Evolutionary conservation across 1,140 invertebrate species (phyloP).

Genomic region (Ladona fulva): DNA sequence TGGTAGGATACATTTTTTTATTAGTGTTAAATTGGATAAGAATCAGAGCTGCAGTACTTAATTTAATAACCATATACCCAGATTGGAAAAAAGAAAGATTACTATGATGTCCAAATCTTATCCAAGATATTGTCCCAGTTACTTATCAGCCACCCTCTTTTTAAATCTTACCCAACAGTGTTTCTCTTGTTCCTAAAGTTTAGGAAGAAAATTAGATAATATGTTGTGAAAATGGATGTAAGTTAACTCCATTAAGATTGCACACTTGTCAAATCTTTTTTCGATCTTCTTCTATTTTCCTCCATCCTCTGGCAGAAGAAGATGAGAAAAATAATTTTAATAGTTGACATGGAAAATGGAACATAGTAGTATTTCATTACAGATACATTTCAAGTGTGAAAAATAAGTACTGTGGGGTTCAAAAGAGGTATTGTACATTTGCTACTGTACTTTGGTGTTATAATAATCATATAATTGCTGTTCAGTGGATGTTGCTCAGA

Average conservation of each 20-base stretch:
- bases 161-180: conserved; percentile 1
- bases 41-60: conserved; percentile 9
- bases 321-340: conserved; percentile 20
- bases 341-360: conserved; percentile 15
- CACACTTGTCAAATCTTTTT: not conserved
- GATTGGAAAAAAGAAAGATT: not conserved
- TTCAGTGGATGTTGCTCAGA: conserved; percentile 25
- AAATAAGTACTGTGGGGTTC: conserved; percentile 3
- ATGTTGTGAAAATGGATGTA: not conserved
- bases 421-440: conserved; percentile 22
- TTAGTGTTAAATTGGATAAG: not conserved
- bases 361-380: not conserved
- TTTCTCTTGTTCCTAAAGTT: not conserved
- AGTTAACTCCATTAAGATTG: not conserved
- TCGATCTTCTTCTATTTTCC: not conserved
- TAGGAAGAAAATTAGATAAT: not conserved
- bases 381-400: conserved; percentile 15
- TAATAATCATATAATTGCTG: conserved; percentile 22
- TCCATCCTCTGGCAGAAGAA: not conserved
- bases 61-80: not conserved
- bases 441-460: conserved; percentile 25
- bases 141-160: not conserved
- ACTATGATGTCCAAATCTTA: not conserved
- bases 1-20: conserved; percentile 11
- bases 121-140: not conserved